Evolutionary conservation across 2,113 vertebrate species (phyloP), one percentile per base, ranked within the genome.

Genomic region (Delphinapterus leucas): DNA sequence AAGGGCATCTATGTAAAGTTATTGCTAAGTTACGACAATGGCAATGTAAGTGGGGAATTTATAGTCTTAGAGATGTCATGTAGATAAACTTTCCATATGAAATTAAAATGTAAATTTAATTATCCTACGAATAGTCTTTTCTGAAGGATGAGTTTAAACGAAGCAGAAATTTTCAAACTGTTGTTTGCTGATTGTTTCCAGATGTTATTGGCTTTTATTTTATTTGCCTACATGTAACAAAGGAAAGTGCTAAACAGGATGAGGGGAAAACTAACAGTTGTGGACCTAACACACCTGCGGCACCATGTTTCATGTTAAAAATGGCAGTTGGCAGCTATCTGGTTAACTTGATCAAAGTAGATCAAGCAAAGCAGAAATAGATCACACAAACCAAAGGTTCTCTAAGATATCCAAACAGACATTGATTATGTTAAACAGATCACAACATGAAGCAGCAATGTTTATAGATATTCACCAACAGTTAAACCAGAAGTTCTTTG

Each of bases 111-210:
- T 65, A 93, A 89, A 95, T 96, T 84, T 91, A 97, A 97, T 96
- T 89, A 96, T 89, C 70, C 81, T 82, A 26, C 77, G 8, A 87
- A 67, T 74, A 93, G 60, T 85, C 58, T 93, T 97, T 96, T 87
- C 79, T 95, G 79, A 97, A 93, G 58, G 76, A 81, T 93, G 89
- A 73, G 23, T 89, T 41, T 91, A 97, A 97, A 93, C 87, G 96
- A 97, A 95, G 92, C 90, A 96, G 96, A 97, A 96, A 96, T 95
- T 93, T 95, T 93, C 96, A 83, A 97, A 87, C 92, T 96, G 80
- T 83, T 97, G 36, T 95, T 91, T 96, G 71, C 93, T 96, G 95
- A 98, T 93, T 61, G 68, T 92, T 96, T 96, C 97, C 98, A 97
- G 96, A 97, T 97, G 92, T 95, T 91, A 49, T 70, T 91, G 68